Evolutionary conservation across 2,113 vertebrate genomes (phyloP), one percentile per base, ranked within the genome.

Genomic region (Esox niger): DNA sequence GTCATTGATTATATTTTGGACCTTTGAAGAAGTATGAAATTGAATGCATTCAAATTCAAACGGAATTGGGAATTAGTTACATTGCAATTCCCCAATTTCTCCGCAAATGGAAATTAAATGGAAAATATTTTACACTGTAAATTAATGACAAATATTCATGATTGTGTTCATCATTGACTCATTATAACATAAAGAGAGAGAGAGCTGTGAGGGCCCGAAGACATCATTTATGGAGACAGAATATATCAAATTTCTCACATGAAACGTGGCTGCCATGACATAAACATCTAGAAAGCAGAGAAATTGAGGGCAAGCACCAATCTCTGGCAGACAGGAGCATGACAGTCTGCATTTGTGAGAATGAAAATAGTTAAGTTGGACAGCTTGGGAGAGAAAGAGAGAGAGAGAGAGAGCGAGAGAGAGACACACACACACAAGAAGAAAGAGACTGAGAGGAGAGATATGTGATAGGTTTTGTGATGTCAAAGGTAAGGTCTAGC

Each of bases 221-320:
- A 8, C 49, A 54, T 54, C 20, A 54, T 21, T n/a, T n/a, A n/a
- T n/a, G n/a, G n/a, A n/a, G n/a, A 27, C 25, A 58, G 56, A 58
- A 17, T 58, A 27, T 58, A 17, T 17, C 7, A 2, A 0, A 58
- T 58, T 58, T 60, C 30, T 23, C 30, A 33, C 58, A 32, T 60
- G 29, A 46, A 4, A 29, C 63, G 11, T 31, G 21, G 31, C 63
- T 52, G 63, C 63, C 63, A 49, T 49, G 62, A 49, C 62, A 64
- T 49, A 64, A 64, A 64, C 46, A 54, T 54, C 47, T 7, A 66
- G 63, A 56, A 25, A 46, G 43, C 35, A 47, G 54, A 58, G 10
- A 21, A 46, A 21, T 58, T 6, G 27, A 35, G 29, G 23, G 46
- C 25, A 62, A 52, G 47, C 47, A 52, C 47, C 47, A n/a, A 52